Base-by-base conservation (phyloP, 2,888 invertebrate genomes). In the Cybosia mesomella region DNA sequence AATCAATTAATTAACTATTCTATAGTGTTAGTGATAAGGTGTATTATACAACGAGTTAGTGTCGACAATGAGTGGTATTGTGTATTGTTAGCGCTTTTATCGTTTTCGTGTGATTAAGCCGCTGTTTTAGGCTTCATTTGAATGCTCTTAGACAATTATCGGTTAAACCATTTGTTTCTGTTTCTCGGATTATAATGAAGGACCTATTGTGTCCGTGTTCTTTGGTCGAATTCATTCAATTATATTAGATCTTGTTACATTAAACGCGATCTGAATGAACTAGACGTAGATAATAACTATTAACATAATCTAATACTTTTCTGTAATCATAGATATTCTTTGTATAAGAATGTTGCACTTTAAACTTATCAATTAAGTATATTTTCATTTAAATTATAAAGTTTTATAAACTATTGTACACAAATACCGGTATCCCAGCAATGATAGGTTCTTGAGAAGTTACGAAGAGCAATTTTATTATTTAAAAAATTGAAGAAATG, bases 1-100 rank as follows among this genome's bases (percentile, higher is more conserved):
- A 93, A 82, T 85, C 85, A 81, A 80, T 82, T 79, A 79, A 81
- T 77, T 78, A 74, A 78, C 78, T 82, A 78, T 81, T 74, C 72
- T 82, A 75, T 76, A 78, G 72, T 73, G 53, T 59, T 83, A 81
- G 80, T 83, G 74, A 68, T 83, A 83, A 81, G 81, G 83, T 82
- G 83, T 79, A 68, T 70, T 73, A 72, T 81, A 76, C 82, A 82
- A 77, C 81, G 80, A 82, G 72, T 79, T 60, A 72, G 75, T 79
- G 76, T 70, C 59, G 5, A 32, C 58, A 70, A 73, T 69, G 68
- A 72, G 79, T 71, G 71, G 70, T 81, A 73, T 71, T 73, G 80
- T 81, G 76, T 69, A 73, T 71, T 69, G 62, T 68, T 65, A 13
- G 43, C 63, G 61, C 70, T 72, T 70, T 74, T 74, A 74, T 74